phyloP scores from a whole-genome alignment of 2,113 vertebrate species.

The Callipepla squamata region DNA sequence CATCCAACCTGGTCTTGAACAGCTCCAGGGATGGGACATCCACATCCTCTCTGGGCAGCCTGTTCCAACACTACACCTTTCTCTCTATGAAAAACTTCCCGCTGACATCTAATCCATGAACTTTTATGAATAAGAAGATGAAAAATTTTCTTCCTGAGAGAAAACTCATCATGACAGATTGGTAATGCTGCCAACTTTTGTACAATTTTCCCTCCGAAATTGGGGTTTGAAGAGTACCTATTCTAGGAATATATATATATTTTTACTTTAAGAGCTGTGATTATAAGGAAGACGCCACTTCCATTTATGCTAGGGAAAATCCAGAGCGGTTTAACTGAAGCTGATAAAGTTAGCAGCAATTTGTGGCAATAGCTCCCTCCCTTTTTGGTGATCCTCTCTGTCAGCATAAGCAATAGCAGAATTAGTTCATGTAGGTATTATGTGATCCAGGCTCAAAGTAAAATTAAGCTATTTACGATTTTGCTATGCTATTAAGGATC shows the following conservation, averaged over 20 bases:
- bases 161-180: background rate
- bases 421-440: background rate
- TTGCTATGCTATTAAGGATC: background rate
- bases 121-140: background rate
- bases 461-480: background rate
- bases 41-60: too few relatives aligned
- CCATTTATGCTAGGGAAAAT: background rate
- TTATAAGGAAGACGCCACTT: background rate
- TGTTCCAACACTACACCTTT: too few relatives aligned
- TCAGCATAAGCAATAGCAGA: background rate
- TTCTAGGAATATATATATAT: background rate
- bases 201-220: background rate
- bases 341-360: background rate
- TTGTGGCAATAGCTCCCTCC: background rate
- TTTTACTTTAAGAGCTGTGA: background rate
- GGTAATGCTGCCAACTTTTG: background rate
- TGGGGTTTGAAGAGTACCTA: background rate
- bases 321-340: background rate
- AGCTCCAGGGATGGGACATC: too few relatives aligned
- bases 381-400: background rate
- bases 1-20: too few relatives aligned
- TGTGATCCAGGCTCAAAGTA: fast-evolving
- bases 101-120: background rate
- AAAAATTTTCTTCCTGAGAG: background rate
- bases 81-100: too few relatives aligned